Evolutionary conservation across 2,888 invertebrate genomes (phyloP), one percentile per base, ranked within the genome.

Genomic region (Carabus problematicus): DNA sequence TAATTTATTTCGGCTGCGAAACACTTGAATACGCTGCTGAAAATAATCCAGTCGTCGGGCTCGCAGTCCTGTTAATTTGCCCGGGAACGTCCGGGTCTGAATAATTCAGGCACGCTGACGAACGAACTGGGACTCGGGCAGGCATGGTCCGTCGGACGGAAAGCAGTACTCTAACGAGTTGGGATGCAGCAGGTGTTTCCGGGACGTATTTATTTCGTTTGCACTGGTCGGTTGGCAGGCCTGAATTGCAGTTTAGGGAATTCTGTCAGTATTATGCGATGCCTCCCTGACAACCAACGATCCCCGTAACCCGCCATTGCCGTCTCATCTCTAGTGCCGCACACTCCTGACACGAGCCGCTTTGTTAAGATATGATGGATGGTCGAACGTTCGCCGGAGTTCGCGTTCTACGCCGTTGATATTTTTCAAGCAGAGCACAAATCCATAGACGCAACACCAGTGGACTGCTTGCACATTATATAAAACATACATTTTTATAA

Each of bases 1-100:
- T 45, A 56, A 64, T 64, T 64, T 64, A 64, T 64, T 64, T 64
- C 64, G 45, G 56, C 64, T 43, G 64, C 52, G 47, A 47, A n/a
- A 47, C 47, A 47, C 47, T 47, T 47, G 47, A 47, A 47, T 11
- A 47, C 47, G 47, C 47, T 52, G 63, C 63, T 54, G 63, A 52
- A 63, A 63, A 63, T 63, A 63, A 63, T 63, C 63, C 54, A 63
- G 63, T 54, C 56, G 56, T 19, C 49, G 47, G 16, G 11, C 19
- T 29, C 39, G 19, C 55, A 19, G 45, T 60, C 40, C 56, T 64
- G 64, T 64, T 64, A 64, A 64, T 64, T 64, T 64, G 64, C 43
- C 14, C 49, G 56, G 56, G 16, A 18, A 52, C 52, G 19, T 52
- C 18, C 52, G 18, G 52, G 52, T 18, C 52, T 52, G 52, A 52